A percentile compares a stretch with the other conserved stretches of the same genome.
Conservation (phyloP, 2,113 vertebrate genomes). For the Lichenostomus cassidix region DNA sequence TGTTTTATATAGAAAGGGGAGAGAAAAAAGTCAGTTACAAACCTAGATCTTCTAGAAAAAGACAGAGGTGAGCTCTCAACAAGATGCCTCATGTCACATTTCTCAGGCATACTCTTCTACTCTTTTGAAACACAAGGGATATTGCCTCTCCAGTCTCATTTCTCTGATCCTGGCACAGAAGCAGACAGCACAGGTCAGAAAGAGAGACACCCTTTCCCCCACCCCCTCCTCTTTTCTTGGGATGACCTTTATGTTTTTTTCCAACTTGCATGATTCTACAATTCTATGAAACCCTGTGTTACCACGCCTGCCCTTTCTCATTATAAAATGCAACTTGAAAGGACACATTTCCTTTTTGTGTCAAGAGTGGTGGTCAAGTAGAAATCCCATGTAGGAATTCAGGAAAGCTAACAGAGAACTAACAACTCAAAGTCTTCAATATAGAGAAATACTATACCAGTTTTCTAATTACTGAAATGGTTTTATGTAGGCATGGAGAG, state of each 20-base stretch:
- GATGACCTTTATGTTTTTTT: not conserved
- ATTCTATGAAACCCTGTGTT: not conserved
- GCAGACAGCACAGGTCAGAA: not conserved
- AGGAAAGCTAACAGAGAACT: not conserved
- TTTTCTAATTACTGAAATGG: slow-evolving; percentile 42
- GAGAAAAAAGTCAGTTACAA: not conserved
- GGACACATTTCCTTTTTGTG: not conserved
- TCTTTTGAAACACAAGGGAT: not conserved
- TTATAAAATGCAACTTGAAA: not conserved
- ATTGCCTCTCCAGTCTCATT: not conserved
- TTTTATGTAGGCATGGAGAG: slow-evolving; percentile 14
- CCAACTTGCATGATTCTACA: not conserved
- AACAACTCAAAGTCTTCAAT: not conserved
- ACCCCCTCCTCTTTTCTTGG: not conserved
- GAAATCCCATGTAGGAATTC: not conserved
- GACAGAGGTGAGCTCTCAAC: not conserved
- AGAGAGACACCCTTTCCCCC: not conserved
- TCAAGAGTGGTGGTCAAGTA: not conserved
- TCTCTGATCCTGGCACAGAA: not conserved
- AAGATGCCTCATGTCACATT: not conserved
- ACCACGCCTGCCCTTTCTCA: not conserved
- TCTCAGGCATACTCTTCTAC: not conserved
- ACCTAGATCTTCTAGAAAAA: not conserved
- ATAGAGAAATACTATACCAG: slow-evolving; percentile 11
- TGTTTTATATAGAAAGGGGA: not conserved